phyloP scores from a whole-genome alignment of 2,888 invertebrate genomes.

The Rhimphoctona megacephalus region DNA sequence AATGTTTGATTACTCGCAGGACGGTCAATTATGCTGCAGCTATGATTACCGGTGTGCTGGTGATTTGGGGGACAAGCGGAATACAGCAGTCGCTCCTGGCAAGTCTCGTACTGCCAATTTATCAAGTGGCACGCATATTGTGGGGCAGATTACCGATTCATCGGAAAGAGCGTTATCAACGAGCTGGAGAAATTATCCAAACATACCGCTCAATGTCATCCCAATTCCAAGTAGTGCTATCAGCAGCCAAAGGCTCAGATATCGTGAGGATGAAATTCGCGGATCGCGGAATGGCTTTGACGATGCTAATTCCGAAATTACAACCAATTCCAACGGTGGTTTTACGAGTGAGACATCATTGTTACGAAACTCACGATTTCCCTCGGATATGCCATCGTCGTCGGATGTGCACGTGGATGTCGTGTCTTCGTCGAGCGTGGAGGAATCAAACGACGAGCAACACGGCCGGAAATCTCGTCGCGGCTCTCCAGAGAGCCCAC shows the following conservation, averaged over 20 bases:
- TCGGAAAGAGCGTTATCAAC: slow-evolving; percentile 82
- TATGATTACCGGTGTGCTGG: slow-evolving; percentile 85
- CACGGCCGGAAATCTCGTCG: background rate
- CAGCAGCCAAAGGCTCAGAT: slow-evolving; percentile 45
- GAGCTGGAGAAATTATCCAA: slow-evolving; percentile 70
- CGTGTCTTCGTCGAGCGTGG: background rate
- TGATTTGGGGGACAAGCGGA: slow-evolving; percentile 80
- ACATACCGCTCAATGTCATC: slow-evolving; percentile 31
- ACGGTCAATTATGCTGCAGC: slow-evolving; percentile 86
- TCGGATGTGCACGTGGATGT: background rate
- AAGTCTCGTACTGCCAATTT: slow-evolving; percentile 74
- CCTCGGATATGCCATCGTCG: background rate
- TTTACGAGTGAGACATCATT: slow-evolving; percentile 16
- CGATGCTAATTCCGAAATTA: slow-evolving; percentile 8
- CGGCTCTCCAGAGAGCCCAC: too few species aligned
- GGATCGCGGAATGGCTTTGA: slow-evolving; percentile 42
- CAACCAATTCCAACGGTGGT: slow-evolving; percentile 43
- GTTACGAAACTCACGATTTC: background rate
- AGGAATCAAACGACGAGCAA: background rate
- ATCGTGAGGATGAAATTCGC: slow-evolving; percentile 50
- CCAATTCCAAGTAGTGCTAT: slow-evolving; percentile 30
- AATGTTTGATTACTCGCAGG: slow-evolving; percentile 79
- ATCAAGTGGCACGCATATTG: slow-evolving; percentile 74
- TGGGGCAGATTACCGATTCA: slow-evolving; percentile 77
- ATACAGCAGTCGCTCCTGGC: slow-evolving; percentile 75